Conservation (phyloP, 2,888 invertebrate genomes). For the Glaucopsyche alexis region DNA sequence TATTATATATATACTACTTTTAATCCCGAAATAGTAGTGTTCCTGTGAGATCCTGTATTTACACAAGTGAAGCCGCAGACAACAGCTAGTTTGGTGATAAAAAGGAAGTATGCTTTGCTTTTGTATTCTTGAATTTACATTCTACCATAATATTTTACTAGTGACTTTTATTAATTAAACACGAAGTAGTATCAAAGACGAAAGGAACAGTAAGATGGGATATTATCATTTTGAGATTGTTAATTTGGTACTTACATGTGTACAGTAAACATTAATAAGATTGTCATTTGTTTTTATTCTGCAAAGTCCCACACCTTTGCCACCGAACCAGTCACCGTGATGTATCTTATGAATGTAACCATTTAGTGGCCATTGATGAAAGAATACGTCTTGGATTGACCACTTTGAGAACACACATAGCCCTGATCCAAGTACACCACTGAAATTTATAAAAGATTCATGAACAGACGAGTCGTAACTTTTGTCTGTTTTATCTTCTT, state of each 20-base stretch:
- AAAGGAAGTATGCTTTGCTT: background rate
- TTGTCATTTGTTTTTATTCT: slow-evolving; percentile 84
- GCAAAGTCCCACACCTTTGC: slow-evolving; percentile 95
- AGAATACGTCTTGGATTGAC: slow-evolving; percentile 91
- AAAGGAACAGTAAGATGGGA: too few species aligned
- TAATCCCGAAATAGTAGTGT: too few species aligned
- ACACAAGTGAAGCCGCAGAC: too few species aligned
- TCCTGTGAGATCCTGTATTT: too few species aligned
- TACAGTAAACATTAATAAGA: slow-evolving; percentile 91
- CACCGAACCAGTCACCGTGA: slow-evolving; percentile 99
- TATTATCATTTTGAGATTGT: too few species aligned
- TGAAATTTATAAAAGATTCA: slow-evolving; percentile 57
- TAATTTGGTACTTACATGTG: slow-evolving; percentile 86
- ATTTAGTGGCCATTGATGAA: slow-evolving; percentile 97
- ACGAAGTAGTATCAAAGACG: too few species aligned
- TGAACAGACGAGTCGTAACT: background rate
- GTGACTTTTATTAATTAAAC: too few species aligned
- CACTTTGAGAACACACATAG: slow-evolving; percentile 92
- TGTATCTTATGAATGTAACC: slow-evolving; percentile 97
- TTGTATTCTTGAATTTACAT: background rate
- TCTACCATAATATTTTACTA: too few species aligned
- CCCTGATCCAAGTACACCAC: slow-evolving; percentile 96
- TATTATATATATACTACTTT: too few species aligned
- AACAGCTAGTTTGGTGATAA: too few species aligned
- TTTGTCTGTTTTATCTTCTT: background rate